Evolutionary conservation across 1,140 invertebrate species (phyloP).

Genomic region (Steinernema khuongi): DNA sequence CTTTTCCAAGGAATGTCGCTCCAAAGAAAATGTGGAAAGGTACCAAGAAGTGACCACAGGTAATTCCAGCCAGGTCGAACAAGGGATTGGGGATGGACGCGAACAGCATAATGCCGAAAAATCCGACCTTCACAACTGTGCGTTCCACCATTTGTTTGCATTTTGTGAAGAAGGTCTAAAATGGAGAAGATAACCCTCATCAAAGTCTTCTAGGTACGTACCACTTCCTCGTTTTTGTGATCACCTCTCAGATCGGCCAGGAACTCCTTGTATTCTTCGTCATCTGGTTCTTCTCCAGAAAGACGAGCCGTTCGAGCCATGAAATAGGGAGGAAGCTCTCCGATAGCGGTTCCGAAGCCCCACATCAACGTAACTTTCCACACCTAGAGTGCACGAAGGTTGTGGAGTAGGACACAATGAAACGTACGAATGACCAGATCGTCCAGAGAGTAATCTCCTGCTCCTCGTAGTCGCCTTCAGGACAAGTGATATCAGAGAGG

Average conservation of each 20-base stretch:
- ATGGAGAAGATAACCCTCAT: slow-evolving; percentile 33
- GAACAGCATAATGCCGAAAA: slow-evolving; percentile 92
- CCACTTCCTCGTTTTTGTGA: slow-evolving; percentile 24
- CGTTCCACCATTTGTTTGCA: slow-evolving; percentile 81
- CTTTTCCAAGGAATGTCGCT: slow-evolving; percentile 91
- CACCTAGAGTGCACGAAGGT: slow-evolving; percentile 62
- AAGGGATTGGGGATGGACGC: slow-evolving; percentile 96
- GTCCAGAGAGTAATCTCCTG: slow-evolving; percentile 15
- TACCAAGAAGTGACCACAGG: slow-evolving; percentile 95
- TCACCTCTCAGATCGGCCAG: slow-evolving; percentile 36
- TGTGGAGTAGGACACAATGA: not conserved
- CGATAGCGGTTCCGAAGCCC: slow-evolving; percentile 90
- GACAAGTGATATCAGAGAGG: slow-evolving; percentile 67
- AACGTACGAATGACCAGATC: not conserved
- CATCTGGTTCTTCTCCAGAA: slow-evolving; percentile 57
- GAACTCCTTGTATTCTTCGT: slow-evolving; percentile 55
- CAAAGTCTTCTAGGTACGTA: slow-evolving; percentile 26
- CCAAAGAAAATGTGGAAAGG: slow-evolving; percentile 99
- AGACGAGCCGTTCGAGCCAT: slow-evolving; percentile 76
- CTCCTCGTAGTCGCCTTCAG: not conserved
- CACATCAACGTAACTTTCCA: slow-evolving; percentile 93
- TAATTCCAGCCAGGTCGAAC: slow-evolving; percentile 96
- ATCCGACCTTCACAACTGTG: slow-evolving; percentile 87
- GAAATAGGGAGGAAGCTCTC: slow-evolving; percentile 91
- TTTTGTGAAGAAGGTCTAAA: slow-evolving; percentile 69